phyloP scores from a whole-genome alignment of 2,888 invertebrate genomes.

The Lasioglossum malachurum region DNA sequence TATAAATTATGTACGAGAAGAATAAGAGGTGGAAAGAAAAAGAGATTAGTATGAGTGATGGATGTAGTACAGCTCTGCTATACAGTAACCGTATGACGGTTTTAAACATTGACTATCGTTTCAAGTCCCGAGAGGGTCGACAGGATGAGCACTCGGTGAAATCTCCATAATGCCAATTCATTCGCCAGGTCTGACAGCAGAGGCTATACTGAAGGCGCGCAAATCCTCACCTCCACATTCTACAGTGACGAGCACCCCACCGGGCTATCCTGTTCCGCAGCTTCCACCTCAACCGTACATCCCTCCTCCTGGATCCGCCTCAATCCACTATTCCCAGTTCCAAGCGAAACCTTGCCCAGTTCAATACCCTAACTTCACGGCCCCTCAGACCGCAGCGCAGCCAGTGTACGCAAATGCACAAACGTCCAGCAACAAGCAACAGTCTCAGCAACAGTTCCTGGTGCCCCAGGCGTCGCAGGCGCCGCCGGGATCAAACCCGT shows the following conservation, averaged over 20 bases:
- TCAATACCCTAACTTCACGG: slow-evolving; percentile 75
- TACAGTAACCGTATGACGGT: not conserved
- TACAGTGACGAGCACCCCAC: slow-evolving; percentile 54
- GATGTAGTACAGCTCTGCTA: no score
- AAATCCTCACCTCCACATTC: slow-evolving; percentile 74
- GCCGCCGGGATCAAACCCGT: slow-evolving; percentile 83
- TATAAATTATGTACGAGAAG: no score
- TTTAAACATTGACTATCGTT: not conserved
- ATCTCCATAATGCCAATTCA: not conserved
- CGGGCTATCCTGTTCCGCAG: slow-evolving; percentile 75
- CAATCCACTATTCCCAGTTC: slow-evolving; percentile 80
- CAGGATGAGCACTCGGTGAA: not conserved
- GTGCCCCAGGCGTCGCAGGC: slow-evolving; percentile 77
- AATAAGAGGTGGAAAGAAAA: no score
- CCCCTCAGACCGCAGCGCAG: slow-evolving; percentile 66
- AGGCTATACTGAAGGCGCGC: slow-evolving; percentile 79
- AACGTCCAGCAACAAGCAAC: slow-evolving; percentile 38
- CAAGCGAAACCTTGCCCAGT: slow-evolving; percentile 75
- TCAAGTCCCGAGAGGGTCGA: no score
- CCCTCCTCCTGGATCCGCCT: slow-evolving; percentile 81
- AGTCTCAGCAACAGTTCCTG: slow-evolving; percentile 57
- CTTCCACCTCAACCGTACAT: slow-evolving; percentile 83
- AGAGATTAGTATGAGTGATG: no score
- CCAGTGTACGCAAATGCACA: slow-evolving; percentile 49
- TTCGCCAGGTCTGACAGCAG: slow-evolving; percentile 79